Percentiles rank a stretch among this genome's conserved stretches.
These are phyloP conservation scores for Caenorhabditis plicata DNA, from an alignment of 2,888 invertebrate species.

Conservation along the genomic window DNA sequence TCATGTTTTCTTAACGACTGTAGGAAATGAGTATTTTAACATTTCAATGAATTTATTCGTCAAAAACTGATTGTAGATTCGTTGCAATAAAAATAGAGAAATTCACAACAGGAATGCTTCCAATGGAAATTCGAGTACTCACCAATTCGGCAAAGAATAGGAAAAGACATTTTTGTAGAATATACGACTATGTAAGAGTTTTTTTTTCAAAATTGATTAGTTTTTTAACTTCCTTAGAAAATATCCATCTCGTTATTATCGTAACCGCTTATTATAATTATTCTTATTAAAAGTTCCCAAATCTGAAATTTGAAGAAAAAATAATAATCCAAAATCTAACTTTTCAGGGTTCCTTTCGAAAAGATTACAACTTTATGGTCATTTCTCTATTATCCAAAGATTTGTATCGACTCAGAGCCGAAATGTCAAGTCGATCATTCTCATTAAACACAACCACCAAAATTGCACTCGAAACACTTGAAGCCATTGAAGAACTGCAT, in stretches of 20 bases:
- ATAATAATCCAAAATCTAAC: background rate
- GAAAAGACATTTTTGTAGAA: slow-evolving; percentile 37
- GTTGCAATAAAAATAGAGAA: slow-evolving; percentile 32
- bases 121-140: slow-evolving; percentile 35
- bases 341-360: slow-evolving; percentile 21
- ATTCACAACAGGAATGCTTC: slow-evolving; percentile 27
- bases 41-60: background rate
- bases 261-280: no score
- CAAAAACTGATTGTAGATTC: slow-evolving; percentile 5
- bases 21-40: background rate
- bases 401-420: slow-evolving; percentile 35
- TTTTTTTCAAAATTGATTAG: background rate
- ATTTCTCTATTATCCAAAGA: slow-evolving; percentile 47
- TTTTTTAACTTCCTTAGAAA: no score
- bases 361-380: slow-evolving; percentile 51
- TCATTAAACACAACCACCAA: slow-evolving; percentile 44
- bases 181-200: slow-evolving; percentile 31
- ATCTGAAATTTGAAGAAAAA: background rate
- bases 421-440: slow-evolving; percentile 36
- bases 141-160: slow-evolving; percentile 16
- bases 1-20: slow-evolving; percentile 24
- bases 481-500: slow-evolving; percentile 48
- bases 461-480: slow-evolving; percentile 45
- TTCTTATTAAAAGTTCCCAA: background rate
- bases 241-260: no score